Evolutionary conservation across 2,888 invertebrate genomes (phyloP), one percentile per base, ranked within the genome.

Genomic region (Hipparchia semele): DNA sequence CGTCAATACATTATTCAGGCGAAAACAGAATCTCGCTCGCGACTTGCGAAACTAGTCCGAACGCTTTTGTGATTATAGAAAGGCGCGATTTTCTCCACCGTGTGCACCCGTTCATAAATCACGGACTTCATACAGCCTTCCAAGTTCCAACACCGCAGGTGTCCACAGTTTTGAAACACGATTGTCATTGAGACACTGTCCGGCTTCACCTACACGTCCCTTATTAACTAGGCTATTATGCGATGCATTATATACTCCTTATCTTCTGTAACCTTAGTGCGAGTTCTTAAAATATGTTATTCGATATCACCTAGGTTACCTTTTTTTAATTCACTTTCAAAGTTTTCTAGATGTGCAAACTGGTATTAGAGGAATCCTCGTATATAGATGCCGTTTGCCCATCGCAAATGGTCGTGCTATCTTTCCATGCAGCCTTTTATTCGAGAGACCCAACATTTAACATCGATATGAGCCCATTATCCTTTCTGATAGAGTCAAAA

Each of bases 1-100:
- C 76, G 69, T 71, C 74, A 73, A 75, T 75, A 74, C 73, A 73
- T 73, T 73, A 71, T 75, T 70, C 73, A 73, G 68, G 76, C 73
- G 75, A 75, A 72, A 73, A 73, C 75, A 72, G 72, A 71, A 74
- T 74, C 72, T 76, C 74, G 13, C 72, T 76, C 71, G 68, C 73
- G 70, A 66, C 70, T 75, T 73, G 74, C 75, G 71, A 72, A 79
- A 81, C 80, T 80, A 81, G 82, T 80, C 76, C 73, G 75, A 72
- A 72, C 66, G 77, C 78, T 76, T 78, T 80, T 81, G 80, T 81
- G 76, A 60, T 71, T 74, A 54, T 58, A 76, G 86, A 88, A 87
- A 87, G 85, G 83, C 86, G 83, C 85, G 84, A 90, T 91, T 92
- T 89, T 90, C 90, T 87, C 82, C 86, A 83, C 83, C 82, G 69